Evolutionary conservation across 1,140 invertebrate species (phyloP), one percentile per base, ranked within the genome.

Genomic region (Drosophila bocqueti): DNA sequence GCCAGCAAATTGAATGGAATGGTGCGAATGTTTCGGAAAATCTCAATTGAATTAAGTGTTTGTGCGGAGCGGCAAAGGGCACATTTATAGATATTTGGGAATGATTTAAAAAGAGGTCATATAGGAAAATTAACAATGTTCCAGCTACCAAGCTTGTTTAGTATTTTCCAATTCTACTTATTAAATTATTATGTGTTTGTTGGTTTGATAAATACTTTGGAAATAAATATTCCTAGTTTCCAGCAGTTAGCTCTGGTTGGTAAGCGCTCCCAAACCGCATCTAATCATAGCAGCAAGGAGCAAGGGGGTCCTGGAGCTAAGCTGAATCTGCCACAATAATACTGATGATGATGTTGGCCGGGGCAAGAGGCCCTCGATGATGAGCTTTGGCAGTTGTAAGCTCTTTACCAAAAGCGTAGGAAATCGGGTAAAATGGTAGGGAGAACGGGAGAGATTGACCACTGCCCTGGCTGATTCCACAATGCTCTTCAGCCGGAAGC

Each of bases 341-440:
- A 67, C 45, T 21, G 65, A 68, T 38, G 29, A 47, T 31, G 50
- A 55, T 21, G 34, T 55, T 38, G 31, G n/a, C 8, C 5, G 52
- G 34, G 52, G 52, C 52, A 24, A 18, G 52, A 55, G 52, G 34
- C 21, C 36, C 40, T 31, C 42, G 60, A 75, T 76, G 79, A 79
- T 83, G 64, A 83, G 80, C 80, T 77, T 83, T 76, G 24, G 11
- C 72, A 80, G 79, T 67, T 74, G 61, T 87, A 86, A 86, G 83
- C 80, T 76, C 76, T 83, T 86, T 80, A 77, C 52, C 63, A 73
- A 11, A 18, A 62, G 43, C 38, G 40, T 29, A 24, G 36, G 38
- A 9, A 18, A 40, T 24, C 26, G 34, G 61, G 18, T 5, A 24
- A 61, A 29, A 36, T 36, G 6, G 16, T 7, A 36, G 40, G 11